These are phyloP conservation scores for Amphilophus citrinellus DNA, from an alignment of 2,113 vertebrate species.

Conservation along the genomic window DNA sequence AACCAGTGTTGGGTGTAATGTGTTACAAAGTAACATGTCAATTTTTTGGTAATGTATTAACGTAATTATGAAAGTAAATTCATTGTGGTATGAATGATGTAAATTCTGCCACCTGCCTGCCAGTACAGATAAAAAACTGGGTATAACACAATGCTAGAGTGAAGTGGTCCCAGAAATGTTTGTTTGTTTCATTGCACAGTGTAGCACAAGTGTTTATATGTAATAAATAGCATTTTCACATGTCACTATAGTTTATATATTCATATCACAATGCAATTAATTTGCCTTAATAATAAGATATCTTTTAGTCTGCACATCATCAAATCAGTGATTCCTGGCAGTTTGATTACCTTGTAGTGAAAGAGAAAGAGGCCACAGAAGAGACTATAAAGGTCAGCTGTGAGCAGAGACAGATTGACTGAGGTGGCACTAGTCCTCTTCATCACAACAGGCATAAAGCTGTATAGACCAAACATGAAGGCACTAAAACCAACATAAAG, in stretches of 20 bases:
- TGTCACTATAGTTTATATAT: neutral
- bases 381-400: conserved; percentile 93
- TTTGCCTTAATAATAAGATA: neutral
- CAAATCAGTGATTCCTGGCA: neutral
- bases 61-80: too few species aligned
- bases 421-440: conserved; percentile 94
- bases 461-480: conserved; percentile 97
- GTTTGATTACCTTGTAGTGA: conserved; percentile 89
- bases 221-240: neutral
- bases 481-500: conserved; percentile 92
- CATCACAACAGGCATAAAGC: conserved; percentile 96
- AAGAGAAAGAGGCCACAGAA: conserved; percentile 96
- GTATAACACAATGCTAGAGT: too few species aligned
- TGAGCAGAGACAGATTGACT: conserved; percentile 93
- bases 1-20: too few species aligned
- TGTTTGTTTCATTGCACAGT: too few species aligned
- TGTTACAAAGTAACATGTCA: too few species aligned
- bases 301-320: neutral
- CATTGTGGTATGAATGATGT: too few species aligned
- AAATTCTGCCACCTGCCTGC: too few species aligned
- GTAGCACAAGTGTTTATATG: too few species aligned
- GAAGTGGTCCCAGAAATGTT: too few species aligned
- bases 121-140: too few species aligned
- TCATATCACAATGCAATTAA: neutral
- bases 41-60: too few species aligned